These are phyloP conservation scores for Coregonus clupeaformis DNA, from an alignment of 2,113 vertebrate species.

Conservation along the genomic window DNA sequence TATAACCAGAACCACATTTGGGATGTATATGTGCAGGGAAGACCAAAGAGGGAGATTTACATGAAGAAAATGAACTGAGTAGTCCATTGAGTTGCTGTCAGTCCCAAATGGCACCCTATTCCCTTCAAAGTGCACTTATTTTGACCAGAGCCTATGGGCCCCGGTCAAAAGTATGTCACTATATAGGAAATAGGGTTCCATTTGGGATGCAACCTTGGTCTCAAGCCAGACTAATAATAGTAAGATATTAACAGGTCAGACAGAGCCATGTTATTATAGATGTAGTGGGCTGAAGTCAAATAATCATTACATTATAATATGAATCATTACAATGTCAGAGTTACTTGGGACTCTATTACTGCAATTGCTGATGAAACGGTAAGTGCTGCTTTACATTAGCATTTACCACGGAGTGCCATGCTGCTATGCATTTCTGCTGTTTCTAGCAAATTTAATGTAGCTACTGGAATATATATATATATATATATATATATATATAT, in stretches of 20 bases:
- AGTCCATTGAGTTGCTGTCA: slow-evolving; percentile 13
- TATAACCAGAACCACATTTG: slow-evolving; percentile 69
- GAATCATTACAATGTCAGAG: slow-evolving; percentile 57
- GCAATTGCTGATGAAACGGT: slow-evolving; percentile 40
- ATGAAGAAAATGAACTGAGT: slow-evolving; percentile 32
- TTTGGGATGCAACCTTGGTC: slow-evolving; percentile 2
- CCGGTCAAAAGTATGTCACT: no score
- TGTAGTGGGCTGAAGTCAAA: slow-evolving; percentile 62
- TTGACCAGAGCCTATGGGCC: no score
- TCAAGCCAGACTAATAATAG: slow-evolving; percentile 62
- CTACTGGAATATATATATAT: no score
- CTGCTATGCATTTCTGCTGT: slow-evolving; percentile 24
- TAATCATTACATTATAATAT: slow-evolving; percentile 43
- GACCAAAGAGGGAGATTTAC: slow-evolving; percentile 39
- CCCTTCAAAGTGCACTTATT: no score
- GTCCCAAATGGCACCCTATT: no score
- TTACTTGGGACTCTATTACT: slow-evolving; percentile 17
- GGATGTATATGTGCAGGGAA: slow-evolving; percentile 45
- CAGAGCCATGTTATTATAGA: slow-evolving; percentile 56
- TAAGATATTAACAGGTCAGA: slow-evolving; percentile 58
- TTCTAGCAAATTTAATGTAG: background rate
- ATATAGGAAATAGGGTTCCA: no score
- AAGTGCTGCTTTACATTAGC: background rate
- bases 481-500: no score
- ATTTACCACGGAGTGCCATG: slow-evolving; percentile 23